Percentiles rank a stretch among this genome's conserved stretches.
These are phyloP conservation scores for Paralvinella palmiformis DNA, from an alignment of 1,140 invertebrate genomes.

Conservation along the genomic window DNA sequence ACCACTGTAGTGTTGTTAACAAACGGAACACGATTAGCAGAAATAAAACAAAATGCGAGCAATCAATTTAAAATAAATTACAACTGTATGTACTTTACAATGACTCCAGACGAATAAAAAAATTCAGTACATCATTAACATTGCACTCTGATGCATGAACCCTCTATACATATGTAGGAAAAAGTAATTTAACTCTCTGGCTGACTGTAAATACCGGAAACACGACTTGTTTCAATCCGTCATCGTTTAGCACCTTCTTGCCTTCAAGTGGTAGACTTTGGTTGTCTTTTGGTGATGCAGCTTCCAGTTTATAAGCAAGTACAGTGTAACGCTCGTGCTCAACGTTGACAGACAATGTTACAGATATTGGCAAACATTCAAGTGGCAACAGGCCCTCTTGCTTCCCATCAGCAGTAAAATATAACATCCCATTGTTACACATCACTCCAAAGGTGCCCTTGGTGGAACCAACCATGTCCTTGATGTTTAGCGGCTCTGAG, in stretches of 20 bases:
- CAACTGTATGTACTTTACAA: too few species aligned
- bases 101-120: too few species aligned
- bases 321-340: background rate
- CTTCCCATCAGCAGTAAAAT: conserved; percentile 27
- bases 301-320: background rate
- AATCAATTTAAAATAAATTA: too few species aligned
- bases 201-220: background rate
- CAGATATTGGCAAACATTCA: background rate
- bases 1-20: too few species aligned
- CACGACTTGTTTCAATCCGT: background rate
- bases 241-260: background rate
- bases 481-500: conserved; percentile 27
- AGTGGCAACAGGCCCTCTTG: background rate
- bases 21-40: too few species aligned
- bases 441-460: conserved; percentile 31
- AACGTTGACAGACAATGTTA: background rate
- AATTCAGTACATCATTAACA: too few species aligned
- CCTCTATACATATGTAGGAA: background rate
- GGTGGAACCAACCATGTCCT: conserved; percentile 39
- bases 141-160: too few species aligned
- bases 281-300: background rate
- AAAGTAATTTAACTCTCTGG: background rate
- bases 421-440: conserved; percentile 33
- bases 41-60: too few species aligned
- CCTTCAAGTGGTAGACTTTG: background rate